Percentiles rank a stretch among this genome's conserved stretches.
Evolutionary conservation across 2,797 vertebrate species (phyloP).

Genomic region (Nothura maculosa): DNA sequence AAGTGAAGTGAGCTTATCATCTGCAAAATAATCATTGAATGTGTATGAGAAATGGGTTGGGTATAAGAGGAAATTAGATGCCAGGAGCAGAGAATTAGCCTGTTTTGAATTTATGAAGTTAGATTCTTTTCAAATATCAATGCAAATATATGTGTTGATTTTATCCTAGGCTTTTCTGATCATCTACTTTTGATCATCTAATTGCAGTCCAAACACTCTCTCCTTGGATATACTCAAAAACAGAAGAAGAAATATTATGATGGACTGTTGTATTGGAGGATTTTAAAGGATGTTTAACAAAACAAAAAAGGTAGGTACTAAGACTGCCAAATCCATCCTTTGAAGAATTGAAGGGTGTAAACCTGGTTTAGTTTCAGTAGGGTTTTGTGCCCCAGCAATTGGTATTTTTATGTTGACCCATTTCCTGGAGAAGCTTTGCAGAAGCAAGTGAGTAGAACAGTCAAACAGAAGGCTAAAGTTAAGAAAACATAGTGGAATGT

Average conservation of each 20-base stretch:
- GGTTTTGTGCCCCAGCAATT: not conserved
- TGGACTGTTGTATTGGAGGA: not conserved
- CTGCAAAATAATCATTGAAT: not conserved
- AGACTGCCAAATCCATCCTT: not conserved
- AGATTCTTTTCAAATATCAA: not conserved
- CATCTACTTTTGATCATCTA: not conserved
- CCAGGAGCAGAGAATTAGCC: not conserved
- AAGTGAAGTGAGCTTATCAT: not conserved
- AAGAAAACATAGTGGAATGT: not conserved
- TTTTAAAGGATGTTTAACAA: not conserved
- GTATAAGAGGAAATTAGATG: not conserved
- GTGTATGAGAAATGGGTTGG: not conserved
- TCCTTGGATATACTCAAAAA: not conserved
- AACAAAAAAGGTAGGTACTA: not conserved
- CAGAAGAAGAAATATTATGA: not conserved
- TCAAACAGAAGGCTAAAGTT: not conserved
- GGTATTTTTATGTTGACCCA: not conserved
- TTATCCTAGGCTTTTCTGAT: not conserved
- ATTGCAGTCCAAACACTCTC: not conserved
- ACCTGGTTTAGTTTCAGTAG: not conserved
- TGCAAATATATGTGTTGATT: rapidly evolving
- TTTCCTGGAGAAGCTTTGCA: not conserved
- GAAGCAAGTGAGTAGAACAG: not conserved
- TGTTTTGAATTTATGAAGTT: not conserved
- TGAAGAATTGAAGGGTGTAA: not conserved